Percentiles rank a stretch among this genome's conserved stretches.
Evolutionary conservation across 2,797 vertebrate species (phyloP).

Genomic region (Rhabdophis nuchalis): DNA sequence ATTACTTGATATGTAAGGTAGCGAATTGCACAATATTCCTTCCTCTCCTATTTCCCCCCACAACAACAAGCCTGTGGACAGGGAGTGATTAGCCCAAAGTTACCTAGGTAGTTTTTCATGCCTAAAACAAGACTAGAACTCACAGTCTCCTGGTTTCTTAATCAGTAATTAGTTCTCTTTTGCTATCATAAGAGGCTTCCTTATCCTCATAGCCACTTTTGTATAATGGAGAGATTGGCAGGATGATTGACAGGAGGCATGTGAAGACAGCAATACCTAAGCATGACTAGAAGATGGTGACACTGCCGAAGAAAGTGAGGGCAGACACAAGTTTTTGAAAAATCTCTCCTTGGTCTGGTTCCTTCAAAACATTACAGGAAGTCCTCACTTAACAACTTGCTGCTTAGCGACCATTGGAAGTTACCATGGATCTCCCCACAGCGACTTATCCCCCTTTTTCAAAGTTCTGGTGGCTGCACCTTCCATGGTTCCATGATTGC

Average conservation of each 20-base stretch:
- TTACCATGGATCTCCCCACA: neutral
- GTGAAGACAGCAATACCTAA: neutral
- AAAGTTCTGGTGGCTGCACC: neutral
- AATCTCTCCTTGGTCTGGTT: neutral
- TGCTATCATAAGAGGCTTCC: neutral
- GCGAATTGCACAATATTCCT: neutral
- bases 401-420: neutral
- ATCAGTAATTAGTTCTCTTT: neutral
- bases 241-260: neutral
- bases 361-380: neutral
- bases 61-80: neutral
- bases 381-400: neutral
- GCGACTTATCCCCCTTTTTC: neutral
- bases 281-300: neutral
- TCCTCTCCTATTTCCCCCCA: neutral
- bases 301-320: neutral
- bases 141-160: too few relatives aligned
- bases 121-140: too few relatives aligned
- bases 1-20: neutral
- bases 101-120: too few relatives aligned
- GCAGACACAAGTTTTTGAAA: neutral
- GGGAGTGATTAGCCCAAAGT: too few relatives aligned
- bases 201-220: neutral
- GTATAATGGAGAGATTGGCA: neutral
- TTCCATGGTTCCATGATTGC: neutral